Evolutionary conservation across 2,797 vertebrate genomes (phyloP).

Genomic region (Centropyge bicolor): DNA sequence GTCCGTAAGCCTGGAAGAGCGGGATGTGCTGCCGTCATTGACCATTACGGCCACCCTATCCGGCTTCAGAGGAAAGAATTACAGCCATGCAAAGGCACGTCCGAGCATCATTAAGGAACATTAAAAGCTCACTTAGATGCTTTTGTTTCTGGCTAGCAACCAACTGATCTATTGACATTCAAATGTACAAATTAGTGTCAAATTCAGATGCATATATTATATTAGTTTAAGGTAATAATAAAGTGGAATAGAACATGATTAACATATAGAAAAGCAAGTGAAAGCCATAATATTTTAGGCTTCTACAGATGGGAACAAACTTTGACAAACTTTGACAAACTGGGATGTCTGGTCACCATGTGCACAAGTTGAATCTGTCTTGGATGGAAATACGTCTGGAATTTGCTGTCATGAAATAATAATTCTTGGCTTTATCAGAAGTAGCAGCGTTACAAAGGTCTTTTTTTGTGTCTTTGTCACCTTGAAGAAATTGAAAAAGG

Average conservation of each 20-base stretch:
- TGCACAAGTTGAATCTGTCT: conserved; percentile 55
- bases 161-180: too few relatives aligned
- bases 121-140: conserved; percentile 77
- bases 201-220: too few relatives aligned
- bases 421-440: conserved; percentile 50
- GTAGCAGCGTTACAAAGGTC: conserved; percentile 28
- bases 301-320: too few relatives aligned
- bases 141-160: conserved; percentile 52
- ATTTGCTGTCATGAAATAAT: conserved; percentile 57
- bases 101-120: conserved; percentile 73
- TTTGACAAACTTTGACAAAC: too few relatives aligned
- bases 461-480: conserved; percentile 45
- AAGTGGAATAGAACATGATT: too few relatives aligned
- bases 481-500: conserved; percentile 25
- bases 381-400: conserved; percentile 54
- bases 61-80: conserved; percentile 57
- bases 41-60: conserved; percentile 51
- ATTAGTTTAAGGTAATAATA: too few relatives aligned
- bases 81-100: conserved; percentile 45
- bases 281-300: too few relatives aligned
- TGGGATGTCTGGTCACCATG: conserved; percentile 25
- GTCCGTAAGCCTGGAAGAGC: conserved; percentile 34
- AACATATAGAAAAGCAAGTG: too few relatives aligned
- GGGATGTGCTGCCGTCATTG: conserved; percentile 52
- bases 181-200: too few relatives aligned